These are phyloP conservation scores for Zeus faber DNA, from an alignment of 2,113 vertebrate genomes.

Conservation along the genomic window DNA sequence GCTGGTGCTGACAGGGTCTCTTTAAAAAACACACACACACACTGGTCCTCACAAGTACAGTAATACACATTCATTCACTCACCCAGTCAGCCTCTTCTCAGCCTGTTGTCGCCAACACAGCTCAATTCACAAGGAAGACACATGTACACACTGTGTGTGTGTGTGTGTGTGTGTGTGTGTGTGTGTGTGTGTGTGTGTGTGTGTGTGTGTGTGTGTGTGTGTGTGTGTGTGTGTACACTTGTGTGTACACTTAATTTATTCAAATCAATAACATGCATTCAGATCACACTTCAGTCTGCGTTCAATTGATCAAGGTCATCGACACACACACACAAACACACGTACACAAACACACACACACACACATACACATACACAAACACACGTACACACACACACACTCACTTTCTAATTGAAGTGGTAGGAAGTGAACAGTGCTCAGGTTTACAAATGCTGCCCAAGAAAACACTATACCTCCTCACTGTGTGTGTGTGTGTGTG, in stretches of 20 bases:
- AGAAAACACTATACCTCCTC: not conserved
- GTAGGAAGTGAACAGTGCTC: conserved; percentile 37
- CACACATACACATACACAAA: no score
- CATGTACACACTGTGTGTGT: not conserved
- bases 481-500: conserved; percentile 23
- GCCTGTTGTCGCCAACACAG: not conserved
- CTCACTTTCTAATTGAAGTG: conserved; percentile 19
- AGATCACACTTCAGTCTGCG: conserved; percentile 4
- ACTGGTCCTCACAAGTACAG: conserved; percentile 1
- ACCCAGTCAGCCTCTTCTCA: not conserved
- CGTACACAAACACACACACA: no score
- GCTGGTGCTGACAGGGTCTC: not conserved
- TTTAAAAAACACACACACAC: conserved; percentile 1
- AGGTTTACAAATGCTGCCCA: conserved; percentile 54
- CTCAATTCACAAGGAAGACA: not conserved
- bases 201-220: no score
- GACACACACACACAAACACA: conserved; percentile 49
- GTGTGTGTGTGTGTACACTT: no score
- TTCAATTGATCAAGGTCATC: conserved; percentile 56
- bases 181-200: no score
- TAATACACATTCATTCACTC: not conserved
- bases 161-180: no score
- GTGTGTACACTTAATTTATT: conserved; percentile 40
- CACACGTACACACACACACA: no score
- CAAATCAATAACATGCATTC: conserved; percentile 25